These are phyloP conservation scores for Gymnosoma rotundatum DNA, from an alignment of 2,888 invertebrate genomes.

Conservation along the genomic window DNA sequence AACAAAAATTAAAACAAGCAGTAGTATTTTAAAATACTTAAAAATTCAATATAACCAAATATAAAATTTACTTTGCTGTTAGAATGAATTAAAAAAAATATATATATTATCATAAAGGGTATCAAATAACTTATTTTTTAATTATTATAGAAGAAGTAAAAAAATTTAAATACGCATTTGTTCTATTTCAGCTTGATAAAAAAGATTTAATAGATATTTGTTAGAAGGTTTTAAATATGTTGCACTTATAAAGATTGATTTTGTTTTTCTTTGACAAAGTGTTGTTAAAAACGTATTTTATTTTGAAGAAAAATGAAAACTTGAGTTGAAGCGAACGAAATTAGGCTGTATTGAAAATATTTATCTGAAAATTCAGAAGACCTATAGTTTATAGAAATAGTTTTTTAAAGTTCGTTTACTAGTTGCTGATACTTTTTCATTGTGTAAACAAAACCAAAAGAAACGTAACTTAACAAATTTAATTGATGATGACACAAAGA, in stretches of 20 bases:
- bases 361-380: not conserved
- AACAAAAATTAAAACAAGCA: conserved; percentile 43
- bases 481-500: conserved; percentile 76
- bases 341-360: conserved; percentile 20
- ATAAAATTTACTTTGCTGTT: conserved; percentile 65
- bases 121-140: conserved; percentile 11
- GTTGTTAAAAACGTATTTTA: conserved; percentile 7
- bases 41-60: conserved; percentile 71
- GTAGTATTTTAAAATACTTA: conserved; percentile 38
- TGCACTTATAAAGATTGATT: conserved; percentile 13
- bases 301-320: not conserved
- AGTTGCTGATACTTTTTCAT: conserved; percentile 56
- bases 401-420: conserved; percentile 16
- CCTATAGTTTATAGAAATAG: not conserved
- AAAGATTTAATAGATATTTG: conserved; percentile 3
- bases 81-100: conserved; percentile 27
- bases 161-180: conserved; percentile 55
- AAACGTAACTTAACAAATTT: conserved; percentile 15
- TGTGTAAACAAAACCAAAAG: conserved; percentile 34
- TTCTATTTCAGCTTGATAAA: conserved; percentile 40
- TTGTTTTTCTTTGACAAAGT: conserved; percentile 35
- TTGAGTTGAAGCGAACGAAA: conserved; percentile 30
- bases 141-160: not conserved
- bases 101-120: conserved; percentile 14
- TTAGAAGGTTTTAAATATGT: conserved; percentile 16